phyloP scores from a whole-genome alignment of 2,113 vertebrate species.

The Saimiri boliviensis region DNA sequence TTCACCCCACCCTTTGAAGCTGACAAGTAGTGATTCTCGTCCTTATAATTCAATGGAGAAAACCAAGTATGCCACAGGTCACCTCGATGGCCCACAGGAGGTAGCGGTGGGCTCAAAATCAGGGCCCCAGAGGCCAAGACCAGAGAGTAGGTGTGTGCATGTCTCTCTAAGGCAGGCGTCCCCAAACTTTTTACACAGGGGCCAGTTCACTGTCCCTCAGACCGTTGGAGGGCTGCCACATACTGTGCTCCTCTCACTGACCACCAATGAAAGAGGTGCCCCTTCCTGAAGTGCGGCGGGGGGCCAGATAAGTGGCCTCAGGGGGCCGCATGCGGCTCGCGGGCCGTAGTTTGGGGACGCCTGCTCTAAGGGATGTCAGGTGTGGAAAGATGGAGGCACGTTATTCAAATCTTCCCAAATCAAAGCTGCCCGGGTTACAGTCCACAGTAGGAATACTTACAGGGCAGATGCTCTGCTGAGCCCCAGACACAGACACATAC shows the following conservation, averaged over 20 bases:
- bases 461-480: rapidly evolving
- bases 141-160: background rate
- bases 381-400: too few relatives aligned
- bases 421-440: background rate
- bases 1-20: background rate
- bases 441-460: rapidly evolving
- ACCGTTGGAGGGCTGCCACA: too few relatives aligned
- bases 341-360: too few relatives aligned
- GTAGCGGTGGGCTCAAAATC: background rate
- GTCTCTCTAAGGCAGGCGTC: rapidly evolving
- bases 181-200: too few relatives aligned
- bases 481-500: background rate
- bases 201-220: too few relatives aligned
- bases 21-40: rapidly evolving
- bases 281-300: too few relatives aligned
- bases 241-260: too few relatives aligned
- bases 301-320: too few relatives aligned
- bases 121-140: background rate
- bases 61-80: rapidly evolving
- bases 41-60: background rate
- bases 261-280: too few relatives aligned
- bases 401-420: background rate
- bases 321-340: too few relatives aligned
- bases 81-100: background rate
- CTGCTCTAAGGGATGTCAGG: rapidly evolving